A percentile compares a stretch with the other conserved stretches of the same genome.
Conservation (phyloP, 2,113 vertebrate genomes). For the Melozone crissalis region DNA sequence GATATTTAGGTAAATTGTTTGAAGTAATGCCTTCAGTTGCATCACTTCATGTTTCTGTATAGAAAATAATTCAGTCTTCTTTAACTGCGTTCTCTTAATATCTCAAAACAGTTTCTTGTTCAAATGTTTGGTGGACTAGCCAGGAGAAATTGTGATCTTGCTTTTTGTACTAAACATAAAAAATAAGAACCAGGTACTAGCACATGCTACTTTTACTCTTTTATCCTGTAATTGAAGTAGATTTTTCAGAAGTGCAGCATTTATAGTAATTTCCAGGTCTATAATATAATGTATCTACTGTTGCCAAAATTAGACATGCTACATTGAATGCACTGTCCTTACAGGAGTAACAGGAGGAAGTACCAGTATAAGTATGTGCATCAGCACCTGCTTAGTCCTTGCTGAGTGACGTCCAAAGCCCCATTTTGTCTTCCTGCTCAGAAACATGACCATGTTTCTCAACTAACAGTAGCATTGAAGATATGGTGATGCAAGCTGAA, state of each 20-base stretch:
- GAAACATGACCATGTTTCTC: background rate
- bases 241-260: background rate
- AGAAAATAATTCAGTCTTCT: background rate
- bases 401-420: background rate
- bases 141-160: background rate
- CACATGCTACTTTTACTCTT: background rate
- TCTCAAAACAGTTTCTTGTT: background rate
- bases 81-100: background rate
- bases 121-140: background rate
- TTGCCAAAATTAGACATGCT: background rate
- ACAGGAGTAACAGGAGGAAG: background rate
- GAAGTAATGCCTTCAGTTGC: background rate
- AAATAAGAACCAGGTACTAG: background rate
- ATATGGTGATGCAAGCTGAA: background rate
- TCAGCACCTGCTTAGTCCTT: background rate
- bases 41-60: background rate
- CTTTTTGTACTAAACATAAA: background rate
- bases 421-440: background rate
- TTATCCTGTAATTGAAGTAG: background rate
- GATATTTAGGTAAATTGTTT: background rate
- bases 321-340: background rate
- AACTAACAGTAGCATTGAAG: background rate
- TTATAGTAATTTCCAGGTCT: background rate
- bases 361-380: background rate
- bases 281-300: background rate